These are phyloP conservation scores for Mystacornis crossleyi DNA, from an alignment of 2,113 vertebrate genomes.

Conservation along the genomic window DNA sequence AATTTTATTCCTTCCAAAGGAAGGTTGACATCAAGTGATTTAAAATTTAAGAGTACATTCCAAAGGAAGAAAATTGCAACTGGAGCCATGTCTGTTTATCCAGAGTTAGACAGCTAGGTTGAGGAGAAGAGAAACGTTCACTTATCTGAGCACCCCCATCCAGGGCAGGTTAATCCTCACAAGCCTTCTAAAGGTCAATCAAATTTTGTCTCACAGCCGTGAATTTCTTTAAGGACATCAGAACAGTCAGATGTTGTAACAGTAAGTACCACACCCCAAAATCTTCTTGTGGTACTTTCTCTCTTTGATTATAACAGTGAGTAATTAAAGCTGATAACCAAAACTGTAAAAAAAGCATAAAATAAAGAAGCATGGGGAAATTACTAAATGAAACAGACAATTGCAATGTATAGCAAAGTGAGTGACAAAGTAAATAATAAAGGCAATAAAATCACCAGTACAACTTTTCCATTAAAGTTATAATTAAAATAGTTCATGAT, in stretches of 20 bases:
- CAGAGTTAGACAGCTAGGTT: not conserved
- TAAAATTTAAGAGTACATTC: not conserved
- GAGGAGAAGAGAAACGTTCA: not conserved
- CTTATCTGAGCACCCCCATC: not conserved
- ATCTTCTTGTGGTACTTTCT: not conserved
- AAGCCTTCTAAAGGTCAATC: not conserved
- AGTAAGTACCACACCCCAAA: fast-evolving
- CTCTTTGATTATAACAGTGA: not conserved
- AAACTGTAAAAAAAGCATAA: not conserved
- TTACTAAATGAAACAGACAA: not conserved
- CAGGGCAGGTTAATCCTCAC: not conserved
- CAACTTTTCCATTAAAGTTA: not conserved
- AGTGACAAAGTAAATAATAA: conserved; percentile 39
- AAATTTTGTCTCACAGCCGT: not conserved
- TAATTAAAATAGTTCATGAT: not conserved
- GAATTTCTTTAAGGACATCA: not conserved
- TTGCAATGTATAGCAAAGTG: not conserved
- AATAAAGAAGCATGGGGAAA: not conserved
- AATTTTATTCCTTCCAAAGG: not conserved
- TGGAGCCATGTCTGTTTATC: not conserved
- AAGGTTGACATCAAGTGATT: not conserved
- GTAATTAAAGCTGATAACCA: not conserved
- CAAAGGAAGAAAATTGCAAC: not conserved
- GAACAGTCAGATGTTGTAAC: not conserved
- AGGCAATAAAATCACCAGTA: not conserved